A percentile compares a stretch with the other conserved stretches of the same genome.
These are phyloP conservation scores for Ophion obscuratus DNA, from an alignment of 2,888 invertebrate species.

Conservation along the genomic window DNA sequence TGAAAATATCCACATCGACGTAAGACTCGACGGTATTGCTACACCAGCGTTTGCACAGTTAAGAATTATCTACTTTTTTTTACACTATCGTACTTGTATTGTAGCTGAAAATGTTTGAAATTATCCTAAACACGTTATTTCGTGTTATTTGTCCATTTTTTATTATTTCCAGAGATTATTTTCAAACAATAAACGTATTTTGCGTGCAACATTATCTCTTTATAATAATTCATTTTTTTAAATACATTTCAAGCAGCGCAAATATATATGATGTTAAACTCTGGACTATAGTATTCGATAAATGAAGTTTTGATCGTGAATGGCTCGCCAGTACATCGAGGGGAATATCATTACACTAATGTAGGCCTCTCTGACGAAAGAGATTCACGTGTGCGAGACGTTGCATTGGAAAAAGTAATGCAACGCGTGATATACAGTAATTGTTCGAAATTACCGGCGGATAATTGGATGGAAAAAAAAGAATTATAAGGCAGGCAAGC, in stretches of 20 bases:
- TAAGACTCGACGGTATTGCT: no score
- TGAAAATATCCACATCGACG: no score
- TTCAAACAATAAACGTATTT: background rate
- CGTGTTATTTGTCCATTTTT: no score
- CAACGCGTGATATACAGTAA: conserved; percentile 63
- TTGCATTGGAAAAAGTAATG: conserved; percentile 36
- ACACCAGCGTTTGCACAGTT: no score
- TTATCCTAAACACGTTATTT: no score
- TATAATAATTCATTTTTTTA: background rate
- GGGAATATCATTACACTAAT: conserved; percentile 65
- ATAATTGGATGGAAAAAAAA: conserved; percentile 51
- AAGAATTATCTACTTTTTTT: no score
- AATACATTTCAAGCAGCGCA: background rate
- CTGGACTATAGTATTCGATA: background rate
- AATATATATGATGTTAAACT: background rate
- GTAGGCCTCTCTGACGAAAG: conserved; percentile 66
- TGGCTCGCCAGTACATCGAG: conserved; percentile 28
- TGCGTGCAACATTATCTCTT: background rate
- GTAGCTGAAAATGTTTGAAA: no score
- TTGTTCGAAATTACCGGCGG: conserved; percentile 57
- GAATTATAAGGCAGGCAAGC: conserved; percentile 33
- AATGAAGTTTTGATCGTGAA: conserved; percentile 16
- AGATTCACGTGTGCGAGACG: conserved; percentile 66
- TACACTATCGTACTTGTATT: no score
- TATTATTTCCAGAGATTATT: no score